Conservation (phyloP, 2,888 invertebrate species). For the Mactromeris polynyma region DNA sequence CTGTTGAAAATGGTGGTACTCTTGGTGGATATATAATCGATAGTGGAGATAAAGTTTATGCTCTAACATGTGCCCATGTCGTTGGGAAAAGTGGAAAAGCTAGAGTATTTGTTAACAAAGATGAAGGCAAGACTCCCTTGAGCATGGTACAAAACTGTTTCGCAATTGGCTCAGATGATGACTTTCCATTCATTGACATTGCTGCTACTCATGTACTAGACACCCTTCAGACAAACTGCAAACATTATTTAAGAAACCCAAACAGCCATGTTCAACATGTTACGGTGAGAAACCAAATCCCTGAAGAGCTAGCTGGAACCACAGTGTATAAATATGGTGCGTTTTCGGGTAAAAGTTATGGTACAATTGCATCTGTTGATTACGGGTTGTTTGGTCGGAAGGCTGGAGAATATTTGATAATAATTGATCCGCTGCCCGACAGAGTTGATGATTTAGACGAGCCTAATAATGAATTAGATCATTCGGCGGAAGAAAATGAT, state of each 20-base stretch:
- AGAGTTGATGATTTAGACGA: no score
- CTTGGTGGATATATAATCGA: conserved; percentile 14
- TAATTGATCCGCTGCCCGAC: background rate
- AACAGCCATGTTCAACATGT: background rate
- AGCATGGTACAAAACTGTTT: background rate
- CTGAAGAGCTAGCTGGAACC: background rate
- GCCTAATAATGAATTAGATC: no score
- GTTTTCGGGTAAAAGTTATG: background rate
- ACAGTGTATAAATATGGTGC: background rate
- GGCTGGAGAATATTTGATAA: conserved; percentile 1
- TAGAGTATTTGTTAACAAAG: background rate
- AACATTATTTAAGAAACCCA: background rate
- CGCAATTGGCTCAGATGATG: background rate
- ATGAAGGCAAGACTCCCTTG: background rate
- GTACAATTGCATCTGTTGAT: conserved; percentile 1
- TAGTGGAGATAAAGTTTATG: background rate
- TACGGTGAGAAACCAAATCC: background rate
- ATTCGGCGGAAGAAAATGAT: background rate
- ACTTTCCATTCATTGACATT: background rate
- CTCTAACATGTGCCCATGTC: conserved; percentile 21
- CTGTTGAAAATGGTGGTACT: background rate
- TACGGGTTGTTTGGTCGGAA: background rate
- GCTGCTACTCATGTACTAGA: conserved; percentile 4
- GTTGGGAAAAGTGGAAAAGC: background rate
- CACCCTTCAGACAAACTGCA: background rate